Evolutionary conservation across 2,113 vertebrate species (phyloP), one percentile per base, ranked within the genome.

Genomic region (Trematocara nigrifrons): DNA sequence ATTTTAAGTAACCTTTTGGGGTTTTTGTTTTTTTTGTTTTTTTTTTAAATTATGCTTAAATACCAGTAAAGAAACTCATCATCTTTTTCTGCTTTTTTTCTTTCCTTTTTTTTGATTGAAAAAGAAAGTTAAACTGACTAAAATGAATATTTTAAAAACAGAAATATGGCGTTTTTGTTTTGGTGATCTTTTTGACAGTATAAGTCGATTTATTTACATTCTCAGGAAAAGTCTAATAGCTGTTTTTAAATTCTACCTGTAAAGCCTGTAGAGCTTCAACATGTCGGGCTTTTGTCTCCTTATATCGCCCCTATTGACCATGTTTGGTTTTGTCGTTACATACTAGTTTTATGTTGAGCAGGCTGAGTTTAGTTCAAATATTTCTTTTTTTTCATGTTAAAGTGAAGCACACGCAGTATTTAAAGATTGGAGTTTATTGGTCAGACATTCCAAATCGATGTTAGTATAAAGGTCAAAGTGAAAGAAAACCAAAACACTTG

Each of bases 401-500:
- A 74, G 38, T 83, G 59, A 92, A 93, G 93, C 93, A 92, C 89
- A 93, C 57, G 59, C 83, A 80, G 76, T 78, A 79, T 88, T 87
- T 45, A 82, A 82, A 54, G 82, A 79, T 89, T 78, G 76, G 45
- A 61, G 51, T 79, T 92, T 47, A 89, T 89, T 90, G 88, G 90
- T 86, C 81, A 77, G 89, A 94, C 91, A 94, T 95, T 95, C 92
- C 90, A 90, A 82, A 86, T 87, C 15, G 40, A 82, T 5, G 12
- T 83, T 85, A 88, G 89, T 86, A 87, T 92, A 89, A 82, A 92
- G 79, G 83, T 86, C 38, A 87, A 87, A 61, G 10, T 79, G 22
- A 83, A 53, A 42, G 83, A 85, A 88, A 91, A 92, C 79, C 86
- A 91, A 93, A 91, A 92, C 51, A 74, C 53, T 26, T 81, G 31